Evolutionary conservation across 1,140 invertebrate species (phyloP).

Genomic region (Pogonus chalceus): DNA sequence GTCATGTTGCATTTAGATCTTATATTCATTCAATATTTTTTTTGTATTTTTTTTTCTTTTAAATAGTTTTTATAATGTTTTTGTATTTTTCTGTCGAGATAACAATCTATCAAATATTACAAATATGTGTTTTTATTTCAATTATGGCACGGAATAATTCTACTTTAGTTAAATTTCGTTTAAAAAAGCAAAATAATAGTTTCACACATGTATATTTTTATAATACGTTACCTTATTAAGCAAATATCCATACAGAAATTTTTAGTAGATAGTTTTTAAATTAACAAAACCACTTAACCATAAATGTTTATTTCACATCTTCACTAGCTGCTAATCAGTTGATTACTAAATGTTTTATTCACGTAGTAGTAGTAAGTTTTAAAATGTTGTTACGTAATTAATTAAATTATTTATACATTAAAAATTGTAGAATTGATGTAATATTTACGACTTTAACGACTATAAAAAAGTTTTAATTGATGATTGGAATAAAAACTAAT

Average conservation of each 20-base stretch:
- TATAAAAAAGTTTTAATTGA: too few relatives aligned
- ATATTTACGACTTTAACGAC: too few relatives aligned
- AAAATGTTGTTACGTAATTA: too few relatives aligned
- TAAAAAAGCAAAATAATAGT: not conserved
- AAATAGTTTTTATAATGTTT: constrained; percentile 19
- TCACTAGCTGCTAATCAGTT: too few relatives aligned
- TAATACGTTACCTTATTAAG: not conserved
- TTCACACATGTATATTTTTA: not conserved
- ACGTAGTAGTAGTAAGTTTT: too few relatives aligned
- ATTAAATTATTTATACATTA: too few relatives aligned
- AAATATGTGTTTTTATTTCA: constrained; percentile 11
- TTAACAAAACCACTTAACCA: too few relatives aligned
- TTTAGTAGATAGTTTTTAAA: too few relatives aligned
- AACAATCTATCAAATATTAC: not conserved
- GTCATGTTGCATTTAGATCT: constrained; percentile 21
- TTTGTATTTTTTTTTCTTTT: constrained; percentile 4
- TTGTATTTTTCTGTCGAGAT: not conserved
- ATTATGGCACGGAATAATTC: constrained; percentile 10
- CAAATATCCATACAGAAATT: not conserved
- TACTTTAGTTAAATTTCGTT: not conserved
- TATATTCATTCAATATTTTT: not conserved
- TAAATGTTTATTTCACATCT: too few relatives aligned
- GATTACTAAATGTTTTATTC: too few relatives aligned
- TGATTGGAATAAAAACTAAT: too few relatives aligned
- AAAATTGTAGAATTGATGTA: too few relatives aligned